Conservation (phyloP, 2,113 vertebrate genomes). For the Epinephelus cyanopodus region DNA sequence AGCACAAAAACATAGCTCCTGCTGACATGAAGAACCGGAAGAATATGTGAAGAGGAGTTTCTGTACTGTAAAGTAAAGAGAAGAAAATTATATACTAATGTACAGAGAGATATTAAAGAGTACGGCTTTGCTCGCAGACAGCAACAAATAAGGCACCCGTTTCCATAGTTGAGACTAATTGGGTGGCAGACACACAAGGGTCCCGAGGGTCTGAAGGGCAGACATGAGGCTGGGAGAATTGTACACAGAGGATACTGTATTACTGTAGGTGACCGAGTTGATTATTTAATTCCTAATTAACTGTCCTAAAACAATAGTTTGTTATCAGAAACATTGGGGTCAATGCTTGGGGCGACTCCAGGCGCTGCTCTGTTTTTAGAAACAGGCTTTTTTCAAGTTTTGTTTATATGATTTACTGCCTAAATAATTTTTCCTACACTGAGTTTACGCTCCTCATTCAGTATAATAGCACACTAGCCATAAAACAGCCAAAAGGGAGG, state of each 20-base stretch:
- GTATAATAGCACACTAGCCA: constrained; percentile 34
- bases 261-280: constrained; percentile 25
- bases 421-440: constrained; percentile 35
- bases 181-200: constrained; percentile 55
- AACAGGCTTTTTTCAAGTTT: constrained; percentile 34
- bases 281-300: constrained; percentile 54
- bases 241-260: constrained; percentile 34
- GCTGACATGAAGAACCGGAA: constrained; percentile 95
- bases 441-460: constrained; percentile 44
- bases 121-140: constrained; percentile 68
- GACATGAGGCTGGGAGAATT: constrained; percentile 46
- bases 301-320: constrained; percentile 26
- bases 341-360: neutral
- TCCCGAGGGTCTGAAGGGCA: constrained; percentile 46
- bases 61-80: constrained; percentile 93
- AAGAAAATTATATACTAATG: constrained; percentile 86
- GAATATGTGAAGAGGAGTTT: constrained; percentile 95
- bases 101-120: constrained; percentile 88
- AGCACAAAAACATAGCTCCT: constrained; percentile 99
- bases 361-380: constrained; percentile 25
- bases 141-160: constrained; percentile 59
- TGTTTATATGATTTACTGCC: constrained; percentile 45
- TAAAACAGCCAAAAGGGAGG: constrained; percentile 9
- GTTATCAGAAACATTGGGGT: constrained; percentile 17
- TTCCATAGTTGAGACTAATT: constrained; percentile 55